These are phyloP conservation scores for Jordanella pulchra DNA, from an alignment of 2,797 vertebrate genomes.

Conservation along the genomic window DNA sequence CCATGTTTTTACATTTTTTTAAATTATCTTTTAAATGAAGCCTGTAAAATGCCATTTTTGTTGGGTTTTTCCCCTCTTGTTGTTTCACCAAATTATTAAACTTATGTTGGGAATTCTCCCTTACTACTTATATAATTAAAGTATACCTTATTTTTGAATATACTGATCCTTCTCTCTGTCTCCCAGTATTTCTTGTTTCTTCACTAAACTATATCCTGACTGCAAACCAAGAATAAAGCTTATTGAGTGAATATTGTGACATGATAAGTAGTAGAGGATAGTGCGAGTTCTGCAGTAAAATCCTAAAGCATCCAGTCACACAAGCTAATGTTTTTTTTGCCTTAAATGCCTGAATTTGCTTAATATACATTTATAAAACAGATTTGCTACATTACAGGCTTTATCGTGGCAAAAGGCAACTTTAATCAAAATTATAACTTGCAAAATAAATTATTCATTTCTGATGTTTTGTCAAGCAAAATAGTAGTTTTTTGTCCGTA, in stretches of 20 bases:
- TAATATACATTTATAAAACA: background rate
- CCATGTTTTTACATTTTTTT: conserved; percentile 9
- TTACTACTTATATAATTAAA: background rate
- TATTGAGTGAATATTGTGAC: background rate
- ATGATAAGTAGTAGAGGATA: background rate
- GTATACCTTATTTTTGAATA: background rate
- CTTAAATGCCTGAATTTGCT: background rate
- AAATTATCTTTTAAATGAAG: background rate
- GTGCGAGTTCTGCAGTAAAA: background rate
- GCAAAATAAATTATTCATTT: background rate
- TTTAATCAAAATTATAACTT: background rate
- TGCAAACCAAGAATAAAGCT: background rate
- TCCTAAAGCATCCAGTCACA: background rate
- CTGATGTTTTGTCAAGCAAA: background rate
- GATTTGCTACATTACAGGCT: background rate
- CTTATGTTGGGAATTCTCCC: background rate
- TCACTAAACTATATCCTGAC: background rate
- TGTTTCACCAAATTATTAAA: background rate
- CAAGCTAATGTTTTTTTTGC: background rate
- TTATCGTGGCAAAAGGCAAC: background rate
- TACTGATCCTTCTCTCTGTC: background rate
- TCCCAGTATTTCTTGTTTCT: background rate
- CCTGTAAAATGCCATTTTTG: background rate
- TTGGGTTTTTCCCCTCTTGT: background rate
- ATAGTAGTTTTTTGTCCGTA: background rate